Conservation (phyloP, 2,888 invertebrate species). For the Pseudolycoriella hygida region DNA sequence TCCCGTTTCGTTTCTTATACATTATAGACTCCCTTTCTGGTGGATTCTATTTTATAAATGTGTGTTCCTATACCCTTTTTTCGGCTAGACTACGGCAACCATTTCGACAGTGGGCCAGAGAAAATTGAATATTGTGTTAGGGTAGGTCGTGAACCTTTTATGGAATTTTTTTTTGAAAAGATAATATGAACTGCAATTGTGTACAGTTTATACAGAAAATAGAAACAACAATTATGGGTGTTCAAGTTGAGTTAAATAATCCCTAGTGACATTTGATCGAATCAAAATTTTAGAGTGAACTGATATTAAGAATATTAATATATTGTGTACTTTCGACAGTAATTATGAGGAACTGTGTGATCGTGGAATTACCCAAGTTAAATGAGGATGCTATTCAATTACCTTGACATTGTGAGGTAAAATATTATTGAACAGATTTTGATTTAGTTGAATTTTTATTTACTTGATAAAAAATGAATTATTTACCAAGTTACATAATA, state of each 20-base stretch:
- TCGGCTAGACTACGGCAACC: conserved; percentile 8
- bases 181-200: too few relatives aligned
- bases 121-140: conserved; percentile 7
- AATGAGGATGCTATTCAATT: conserved; percentile 3
- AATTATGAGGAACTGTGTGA: conserved; percentile 5
- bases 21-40: too few relatives aligned
- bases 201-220: too few relatives aligned
- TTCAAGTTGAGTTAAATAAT: too few relatives aligned
- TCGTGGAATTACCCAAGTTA: conserved; percentile 4
- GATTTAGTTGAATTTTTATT: too few relatives aligned
- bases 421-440: background rate
- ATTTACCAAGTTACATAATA: too few relatives aligned
- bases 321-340: background rate
- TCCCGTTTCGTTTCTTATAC: too few relatives aligned
- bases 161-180: too few relatives aligned
- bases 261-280: background rate
- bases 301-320: background rate
- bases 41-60: too few relatives aligned
- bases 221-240: too few relatives aligned
- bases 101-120: conserved; percentile 6
- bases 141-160: conserved; percentile 7
- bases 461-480: too few relatives aligned
- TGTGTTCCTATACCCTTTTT: background rate
- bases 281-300: background rate
- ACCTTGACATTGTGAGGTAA: conserved; percentile 7